These are phyloP conservation scores for Gryon sp. DNA, from an alignment of 1,140 invertebrate genomes.

Conservation along the genomic window DNA sequence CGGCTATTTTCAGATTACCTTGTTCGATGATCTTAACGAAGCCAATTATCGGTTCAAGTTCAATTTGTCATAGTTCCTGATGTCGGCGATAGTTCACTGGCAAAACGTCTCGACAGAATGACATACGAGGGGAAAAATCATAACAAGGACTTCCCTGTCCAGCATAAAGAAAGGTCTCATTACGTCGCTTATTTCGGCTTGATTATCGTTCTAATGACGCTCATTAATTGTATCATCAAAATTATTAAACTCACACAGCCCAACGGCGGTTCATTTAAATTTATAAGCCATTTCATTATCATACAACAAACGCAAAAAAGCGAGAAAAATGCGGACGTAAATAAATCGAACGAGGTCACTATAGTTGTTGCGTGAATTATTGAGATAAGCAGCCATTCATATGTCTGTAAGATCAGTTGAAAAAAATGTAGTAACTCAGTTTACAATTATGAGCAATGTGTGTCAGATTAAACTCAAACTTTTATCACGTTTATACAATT, in stretches of 20 bases:
- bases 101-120: slow-evolving; percentile 24
- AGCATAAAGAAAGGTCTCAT: slow-evolving; percentile 38
- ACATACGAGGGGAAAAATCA: slow-evolving; percentile 47
- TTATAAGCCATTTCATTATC: slow-evolving; percentile 1
- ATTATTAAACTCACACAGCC: slow-evolving; percentile 6
- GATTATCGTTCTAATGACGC: slow-evolving; percentile 24
- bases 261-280: slow-evolving; percentile 10
- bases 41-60: slow-evolving; percentile 59
- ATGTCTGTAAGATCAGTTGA: background rate
- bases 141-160: slow-evolving; percentile 45
- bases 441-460: slow-evolving; percentile 19
- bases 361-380: background rate
- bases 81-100: slow-evolving; percentile 22
- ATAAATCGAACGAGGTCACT: slow-evolving; percentile 23
- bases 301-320: no score
- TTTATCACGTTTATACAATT: slow-evolving; percentile 10
- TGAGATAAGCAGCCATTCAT: slow-evolving; percentile 33
- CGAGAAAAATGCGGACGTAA: slow-evolving; percentile 2
- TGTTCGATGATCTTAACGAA: slow-evolving; percentile 43
- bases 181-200: slow-evolving; percentile 27
- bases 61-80: slow-evolving; percentile 46
- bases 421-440: slow-evolving; percentile 3
- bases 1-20: slow-evolving; percentile 24
- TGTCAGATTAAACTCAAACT: slow-evolving; percentile 21
- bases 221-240: slow-evolving; percentile 19